phyloP scores from a whole-genome alignment of 2,797 vertebrate genomes.

The Spondyliosoma cantharus region DNA sequence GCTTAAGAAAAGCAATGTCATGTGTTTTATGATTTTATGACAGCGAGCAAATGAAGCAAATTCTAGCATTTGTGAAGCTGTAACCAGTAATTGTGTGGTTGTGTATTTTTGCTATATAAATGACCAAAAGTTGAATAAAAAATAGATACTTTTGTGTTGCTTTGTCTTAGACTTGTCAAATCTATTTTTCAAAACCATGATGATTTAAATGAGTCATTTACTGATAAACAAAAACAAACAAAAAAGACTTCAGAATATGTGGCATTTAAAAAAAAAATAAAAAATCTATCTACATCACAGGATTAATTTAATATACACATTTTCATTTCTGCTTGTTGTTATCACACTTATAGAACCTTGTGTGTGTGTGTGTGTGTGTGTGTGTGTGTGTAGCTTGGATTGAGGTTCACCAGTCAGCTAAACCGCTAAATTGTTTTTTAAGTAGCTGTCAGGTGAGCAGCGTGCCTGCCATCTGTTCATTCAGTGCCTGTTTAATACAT shows the following conservation, averaged over 20 bases:
- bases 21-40: neutral
- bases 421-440: conserved; percentile 18
- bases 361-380: too few species aligned
- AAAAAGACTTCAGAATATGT: too few species aligned
- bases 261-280: too few species aligned
- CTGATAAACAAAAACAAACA: too few species aligned
- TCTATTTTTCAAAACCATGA: too few species aligned
- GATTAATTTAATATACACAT: too few species aligned
- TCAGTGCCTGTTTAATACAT: conserved; percentile 1
- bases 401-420: neutral
- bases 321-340: too few species aligned
- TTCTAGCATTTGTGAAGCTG: neutral
- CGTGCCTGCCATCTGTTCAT: conserved; percentile 31
- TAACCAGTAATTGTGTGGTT: neutral
- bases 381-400: neutral
- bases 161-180: neutral
- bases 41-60: neutral
- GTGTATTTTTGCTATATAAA: neutral
- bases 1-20: neutral
- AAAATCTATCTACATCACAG: too few species aligned
- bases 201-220: too few species aligned
- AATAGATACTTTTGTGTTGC: neutral
- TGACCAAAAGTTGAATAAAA: neutral
- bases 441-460: conserved; percentile 33
- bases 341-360: too few species aligned